Evolutionary conservation across 1,140 invertebrate species (phyloP), one percentile per base, ranked within the genome.

Genomic region (Agraylea sexmaculata): DNA sequence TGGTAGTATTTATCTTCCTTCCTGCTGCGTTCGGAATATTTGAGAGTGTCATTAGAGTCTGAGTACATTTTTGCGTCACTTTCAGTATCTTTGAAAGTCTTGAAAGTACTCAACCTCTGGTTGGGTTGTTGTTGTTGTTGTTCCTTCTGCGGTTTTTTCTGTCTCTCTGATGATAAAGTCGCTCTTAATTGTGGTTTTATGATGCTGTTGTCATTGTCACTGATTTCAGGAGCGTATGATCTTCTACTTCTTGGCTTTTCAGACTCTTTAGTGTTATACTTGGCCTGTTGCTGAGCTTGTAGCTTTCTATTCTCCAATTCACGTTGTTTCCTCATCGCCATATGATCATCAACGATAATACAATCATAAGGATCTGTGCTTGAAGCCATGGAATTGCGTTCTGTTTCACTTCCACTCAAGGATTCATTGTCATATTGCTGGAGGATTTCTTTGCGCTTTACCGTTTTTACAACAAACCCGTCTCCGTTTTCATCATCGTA

Each of bases 271-370:
- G 25, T 35, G 25, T 30, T 19, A 33, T 44, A 37, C 30, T 37
- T 17, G 13, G 62, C 54, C 19, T 60, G 45, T 16, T 55, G 41
- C 40, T 60, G 56, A 20, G 54, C 46, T 53, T 60, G 58, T 16
- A 58, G 53, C 43, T 62, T 58, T 51, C 57, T 65, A 42, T 45
- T 61, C 55, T 62, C 69, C 54, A 60, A 57, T 63, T 62, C 71
- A 68, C 57, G 69, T 60, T 63, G 70, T 55, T 73, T 73, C 49
- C 69, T 70, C 21, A 69, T 62, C 40, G 71, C 69, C 60, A 73
- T 72, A 44, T 80, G 77, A 60, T 81, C 78, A 51, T 80, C 75
- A 18, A 81, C 77, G 12, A 82, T 74, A 34, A 82, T 81, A 54
- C 77, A 80, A 49, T 78, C 75, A 52, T 78, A 78, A 10, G 75